Percentiles rank a stretch among this genome's conserved stretches.
These are phyloP conservation scores for Aurelia sp. DNA, from an alignment of 30 jellyfish, hydroid and myxozoan species.

Conservation along the genomic window DNA sequence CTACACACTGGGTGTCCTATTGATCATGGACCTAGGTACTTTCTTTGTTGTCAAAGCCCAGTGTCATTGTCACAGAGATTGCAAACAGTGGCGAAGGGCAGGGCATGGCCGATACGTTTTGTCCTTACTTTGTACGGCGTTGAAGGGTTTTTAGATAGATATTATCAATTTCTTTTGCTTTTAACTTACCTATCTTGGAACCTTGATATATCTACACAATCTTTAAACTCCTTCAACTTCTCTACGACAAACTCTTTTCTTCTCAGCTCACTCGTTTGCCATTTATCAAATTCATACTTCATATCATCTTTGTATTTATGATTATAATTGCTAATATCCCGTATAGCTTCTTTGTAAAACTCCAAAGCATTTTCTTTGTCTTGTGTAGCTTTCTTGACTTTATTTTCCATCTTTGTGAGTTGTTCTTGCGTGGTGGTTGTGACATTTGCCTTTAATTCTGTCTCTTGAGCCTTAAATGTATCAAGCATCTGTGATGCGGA, in stretches of 20 bases:
- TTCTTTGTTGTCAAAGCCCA: too few relatives aligned
- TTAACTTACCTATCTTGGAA: slow-evolving; percentile 62
- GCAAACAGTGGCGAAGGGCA: too few relatives aligned
- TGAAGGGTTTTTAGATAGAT: too few relatives aligned
- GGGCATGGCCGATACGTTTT: too few relatives aligned
- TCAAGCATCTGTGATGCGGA: slow-evolving; percentile 58
- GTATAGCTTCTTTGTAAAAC: slow-evolving; percentile 70
- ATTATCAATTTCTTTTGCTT: too few relatives aligned
- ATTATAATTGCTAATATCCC: slow-evolving; percentile 82
- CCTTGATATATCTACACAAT: slow-evolving; percentile 69
- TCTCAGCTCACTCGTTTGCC: slow-evolving; percentile 66
- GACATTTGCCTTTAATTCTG: slow-evolving; percentile 21
- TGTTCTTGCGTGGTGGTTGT: slow-evolving; percentile 75
- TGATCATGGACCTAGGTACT: too few relatives aligned
- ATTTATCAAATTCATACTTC: slow-evolving; percentile 77
- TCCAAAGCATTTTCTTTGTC: slow-evolving; percentile 65
- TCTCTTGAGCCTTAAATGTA: slow-evolving; percentile 58
- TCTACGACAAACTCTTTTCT: slow-evolving; percentile 72
- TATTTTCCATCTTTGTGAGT: slow-evolving; percentile 42
- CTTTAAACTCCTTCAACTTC: slow-evolving; percentile 48
- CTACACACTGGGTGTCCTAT: too few relatives aligned
- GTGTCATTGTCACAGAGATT: too few relatives aligned
- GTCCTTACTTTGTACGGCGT: too few relatives aligned
- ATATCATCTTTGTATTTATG: slow-evolving; percentile 85
- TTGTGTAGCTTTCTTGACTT: slow-evolving; percentile 65